These are phyloP conservation scores for Cyrtonyx montezumae DNA, from an alignment of 2,113 vertebrate genomes.

Conservation along the genomic window DNA sequence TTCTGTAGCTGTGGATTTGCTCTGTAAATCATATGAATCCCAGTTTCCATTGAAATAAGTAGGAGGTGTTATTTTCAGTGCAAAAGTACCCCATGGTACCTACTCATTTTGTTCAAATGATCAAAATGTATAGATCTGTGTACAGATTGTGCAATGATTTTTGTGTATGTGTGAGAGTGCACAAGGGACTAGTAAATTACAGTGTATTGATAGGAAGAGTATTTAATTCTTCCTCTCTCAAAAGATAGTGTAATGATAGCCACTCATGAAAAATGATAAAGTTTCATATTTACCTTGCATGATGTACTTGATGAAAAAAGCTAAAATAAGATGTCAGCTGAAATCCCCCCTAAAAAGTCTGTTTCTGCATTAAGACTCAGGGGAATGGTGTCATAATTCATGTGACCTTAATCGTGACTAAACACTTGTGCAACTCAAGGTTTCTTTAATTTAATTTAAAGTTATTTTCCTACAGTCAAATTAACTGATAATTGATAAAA, in stretches of 20 bases:
- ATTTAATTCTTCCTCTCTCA: background rate
- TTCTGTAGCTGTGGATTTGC: no score
- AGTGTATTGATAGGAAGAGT: background rate
- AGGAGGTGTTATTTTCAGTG: no score
- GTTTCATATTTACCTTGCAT: background rate
- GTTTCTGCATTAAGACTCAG: background rate
- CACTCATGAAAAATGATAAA: background rate
- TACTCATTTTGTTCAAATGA: background rate
- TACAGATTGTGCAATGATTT: no score
- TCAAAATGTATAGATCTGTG: background rate
- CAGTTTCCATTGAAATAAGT: no score
- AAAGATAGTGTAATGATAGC: background rate
- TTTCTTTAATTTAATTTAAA: background rate
- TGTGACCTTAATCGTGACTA: background rate
- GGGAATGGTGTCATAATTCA: background rate
- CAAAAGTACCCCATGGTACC: background rate
- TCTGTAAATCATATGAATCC: no score
- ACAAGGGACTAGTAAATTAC: background rate
- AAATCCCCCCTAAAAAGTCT: background rate
- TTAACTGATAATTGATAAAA: background rate
- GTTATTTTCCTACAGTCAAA: background rate
- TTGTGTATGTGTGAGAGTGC: background rate
- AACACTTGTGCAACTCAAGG: background rate
- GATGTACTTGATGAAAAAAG: background rate
- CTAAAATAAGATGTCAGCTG: background rate